Percentiles rank a stretch among this genome's conserved stretches.
Evolutionary conservation across 1,140 invertebrate species (phyloP).

Genomic region (Drosophila parvula): DNA sequence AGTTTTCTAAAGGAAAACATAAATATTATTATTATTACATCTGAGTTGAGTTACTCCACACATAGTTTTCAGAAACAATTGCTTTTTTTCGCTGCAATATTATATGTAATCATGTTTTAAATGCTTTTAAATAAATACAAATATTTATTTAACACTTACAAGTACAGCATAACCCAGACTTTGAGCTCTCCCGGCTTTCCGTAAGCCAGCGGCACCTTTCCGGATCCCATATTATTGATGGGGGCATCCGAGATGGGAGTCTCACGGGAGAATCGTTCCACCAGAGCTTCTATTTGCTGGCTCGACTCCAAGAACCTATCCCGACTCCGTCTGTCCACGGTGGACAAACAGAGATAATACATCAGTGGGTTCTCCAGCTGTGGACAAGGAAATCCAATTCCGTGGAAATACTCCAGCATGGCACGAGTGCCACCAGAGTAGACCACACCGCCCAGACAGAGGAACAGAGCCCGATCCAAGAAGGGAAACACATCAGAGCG

Average conservation of each 20-base stretch:
- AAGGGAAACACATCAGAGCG: slow-evolving; percentile 97
- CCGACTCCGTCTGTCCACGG: slow-evolving; percentile 89
- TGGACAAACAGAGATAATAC: slow-evolving; percentile 97
- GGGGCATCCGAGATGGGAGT: slow-evolving; percentile 84
- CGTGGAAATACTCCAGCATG: slow-evolving; percentile 95
- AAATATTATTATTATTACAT: background rate
- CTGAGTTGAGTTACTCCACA: too few relatives aligned
- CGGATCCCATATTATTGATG: slow-evolving; percentile 86
- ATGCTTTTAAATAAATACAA: background rate
- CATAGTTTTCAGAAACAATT: background rate
- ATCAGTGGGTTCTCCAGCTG: slow-evolving; percentile 96
- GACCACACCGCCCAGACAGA: slow-evolving; percentile 95
- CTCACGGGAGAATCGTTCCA: slow-evolving; percentile 95
- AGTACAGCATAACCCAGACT: slow-evolving; percentile 90
- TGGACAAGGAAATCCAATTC: slow-evolving; percentile 96
- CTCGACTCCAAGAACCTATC: slow-evolving; percentile 96
- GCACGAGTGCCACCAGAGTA: slow-evolving; percentile 95
- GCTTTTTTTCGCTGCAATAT: background rate
- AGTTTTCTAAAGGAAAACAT: slow-evolving; percentile 86
- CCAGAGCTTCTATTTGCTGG: slow-evolving; percentile 94
- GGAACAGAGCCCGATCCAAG: slow-evolving; percentile 90
- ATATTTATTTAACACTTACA: slow-evolving; percentile 86
- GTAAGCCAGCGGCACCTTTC: slow-evolving; percentile 89
- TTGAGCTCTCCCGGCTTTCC: slow-evolving; percentile 89
- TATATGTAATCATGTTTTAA: background rate